A percentile compares a stretch with the other conserved stretches of the same genome.
These are phyloP conservation scores for Pitta sordida DNA, from an alignment of 2,113 vertebrate genomes.

Conservation along the genomic window DNA sequence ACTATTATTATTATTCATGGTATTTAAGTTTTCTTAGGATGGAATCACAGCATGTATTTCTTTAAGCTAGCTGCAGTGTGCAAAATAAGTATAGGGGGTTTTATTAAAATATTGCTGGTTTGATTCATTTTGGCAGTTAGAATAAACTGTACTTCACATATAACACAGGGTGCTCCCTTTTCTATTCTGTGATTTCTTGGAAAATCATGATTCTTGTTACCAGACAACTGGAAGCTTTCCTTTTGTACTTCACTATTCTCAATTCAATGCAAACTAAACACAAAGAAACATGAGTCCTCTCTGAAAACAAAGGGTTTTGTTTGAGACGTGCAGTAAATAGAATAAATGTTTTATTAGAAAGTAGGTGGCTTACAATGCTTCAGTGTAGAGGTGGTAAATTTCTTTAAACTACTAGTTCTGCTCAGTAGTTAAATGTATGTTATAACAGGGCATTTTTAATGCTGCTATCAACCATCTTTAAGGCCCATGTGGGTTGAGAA, in stretches of 20 bases:
- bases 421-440: background rate
- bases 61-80: background rate
- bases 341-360: background rate
- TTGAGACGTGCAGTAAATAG: background rate
- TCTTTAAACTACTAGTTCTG: background rate
- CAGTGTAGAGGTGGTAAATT: background rate
- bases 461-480: background rate
- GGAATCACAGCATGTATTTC: background rate
- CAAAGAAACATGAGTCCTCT: background rate
- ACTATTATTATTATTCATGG: background rate
- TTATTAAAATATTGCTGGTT: conserved; percentile 9
- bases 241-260: background rate
- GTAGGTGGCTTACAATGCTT: background rate
- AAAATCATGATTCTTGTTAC: background rate
- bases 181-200: background rate
- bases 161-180: background rate
- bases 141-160: background rate
- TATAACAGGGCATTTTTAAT: background rate
- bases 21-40: background rate
- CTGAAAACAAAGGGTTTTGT: background rate
- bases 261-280: background rate
- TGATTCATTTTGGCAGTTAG: background rate
- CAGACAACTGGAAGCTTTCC: background rate
- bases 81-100: background rate
- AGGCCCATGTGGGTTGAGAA: background rate